Conservation (phyloP, 2,797 vertebrate genomes). For the Macropus fuliginosus region DNA sequence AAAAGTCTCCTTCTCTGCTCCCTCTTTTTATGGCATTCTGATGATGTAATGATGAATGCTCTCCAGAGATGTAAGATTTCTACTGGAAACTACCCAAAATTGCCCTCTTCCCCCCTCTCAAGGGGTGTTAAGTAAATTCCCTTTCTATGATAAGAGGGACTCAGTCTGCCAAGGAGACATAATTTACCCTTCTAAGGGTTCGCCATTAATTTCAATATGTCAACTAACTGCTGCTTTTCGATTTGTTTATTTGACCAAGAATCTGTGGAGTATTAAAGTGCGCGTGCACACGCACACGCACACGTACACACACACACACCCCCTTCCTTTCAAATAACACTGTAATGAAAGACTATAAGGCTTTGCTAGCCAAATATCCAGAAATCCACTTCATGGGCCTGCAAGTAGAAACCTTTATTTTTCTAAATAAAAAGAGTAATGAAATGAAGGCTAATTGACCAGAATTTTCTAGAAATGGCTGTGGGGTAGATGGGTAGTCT, state of each 20-base stretch:
- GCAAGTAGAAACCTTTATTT: conserved; percentile 21
- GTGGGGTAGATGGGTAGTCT: conserved; percentile 21
- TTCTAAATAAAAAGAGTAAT: conserved; percentile 25
- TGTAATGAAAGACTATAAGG: conserved; percentile 3
- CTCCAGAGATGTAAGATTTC: not conserved
- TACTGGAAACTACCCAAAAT: not conserved
- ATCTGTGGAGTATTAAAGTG: conserved; percentile 14
- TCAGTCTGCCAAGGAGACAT: conserved; percentile 4
- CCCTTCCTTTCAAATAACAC: conserved; percentile 18
- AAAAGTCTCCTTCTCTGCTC: not conserved
- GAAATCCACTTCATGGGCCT: not conserved
- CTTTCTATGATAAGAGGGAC: conserved; percentile 26
- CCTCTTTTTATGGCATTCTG: not conserved
- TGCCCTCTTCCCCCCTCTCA: not conserved
- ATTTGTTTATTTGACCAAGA: conserved; percentile 19
- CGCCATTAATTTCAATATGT: conserved; percentile 48
- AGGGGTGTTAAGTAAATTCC: conserved; percentile 34
- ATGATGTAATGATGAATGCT: not conserved
- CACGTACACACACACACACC: not conserved
- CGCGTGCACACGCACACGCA: not conserved
- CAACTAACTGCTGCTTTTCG: not conserved
- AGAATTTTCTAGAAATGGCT: conserved; percentile 48
- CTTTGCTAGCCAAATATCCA: conserved; percentile 24
- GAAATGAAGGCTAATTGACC: conserved; percentile 41
- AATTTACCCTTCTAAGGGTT: conserved; percentile 18